These are phyloP conservation scores for Eidolon helvum DNA, from an alignment of 2,113 vertebrate species.

Conservation along the genomic window DNA sequence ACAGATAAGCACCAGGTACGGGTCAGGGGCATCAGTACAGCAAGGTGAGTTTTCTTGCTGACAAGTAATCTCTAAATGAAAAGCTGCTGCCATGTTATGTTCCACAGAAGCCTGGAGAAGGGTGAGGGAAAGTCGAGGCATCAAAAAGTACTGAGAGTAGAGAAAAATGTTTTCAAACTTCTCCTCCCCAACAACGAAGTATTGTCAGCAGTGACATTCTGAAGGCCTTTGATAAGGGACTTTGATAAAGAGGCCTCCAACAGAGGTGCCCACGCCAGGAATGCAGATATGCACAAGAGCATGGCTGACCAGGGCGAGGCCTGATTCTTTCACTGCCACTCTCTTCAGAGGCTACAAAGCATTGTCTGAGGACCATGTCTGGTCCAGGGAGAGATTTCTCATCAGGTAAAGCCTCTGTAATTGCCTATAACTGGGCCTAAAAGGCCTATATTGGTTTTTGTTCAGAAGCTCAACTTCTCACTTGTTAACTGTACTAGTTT, in stretches of 20 bases:
- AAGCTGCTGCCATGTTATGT: background rate
- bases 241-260: background rate
- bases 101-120: fast-evolving
- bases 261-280: fast-evolving
- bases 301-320: background rate
- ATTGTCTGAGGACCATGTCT: background rate
- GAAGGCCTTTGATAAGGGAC: background rate
- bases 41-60: too few relatives aligned
- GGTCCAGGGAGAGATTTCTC: background rate
- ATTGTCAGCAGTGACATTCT: fast-evolving
- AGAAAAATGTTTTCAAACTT: background rate
- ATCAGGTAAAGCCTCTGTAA: background rate
- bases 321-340: background rate
- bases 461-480: background rate
- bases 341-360: background rate
- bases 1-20: background rate
- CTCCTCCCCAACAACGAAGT: background rate
- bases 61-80: background rate
- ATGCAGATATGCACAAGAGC: background rate
- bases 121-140: background rate
- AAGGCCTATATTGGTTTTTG: background rate
- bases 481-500: too few relatives aligned
- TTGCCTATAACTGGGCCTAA: background rate
- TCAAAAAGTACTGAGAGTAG: background rate
- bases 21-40: background rate